Conservation (phyloP, 2,797 vertebrate genomes). For the Coreius guichenoti region DNA sequence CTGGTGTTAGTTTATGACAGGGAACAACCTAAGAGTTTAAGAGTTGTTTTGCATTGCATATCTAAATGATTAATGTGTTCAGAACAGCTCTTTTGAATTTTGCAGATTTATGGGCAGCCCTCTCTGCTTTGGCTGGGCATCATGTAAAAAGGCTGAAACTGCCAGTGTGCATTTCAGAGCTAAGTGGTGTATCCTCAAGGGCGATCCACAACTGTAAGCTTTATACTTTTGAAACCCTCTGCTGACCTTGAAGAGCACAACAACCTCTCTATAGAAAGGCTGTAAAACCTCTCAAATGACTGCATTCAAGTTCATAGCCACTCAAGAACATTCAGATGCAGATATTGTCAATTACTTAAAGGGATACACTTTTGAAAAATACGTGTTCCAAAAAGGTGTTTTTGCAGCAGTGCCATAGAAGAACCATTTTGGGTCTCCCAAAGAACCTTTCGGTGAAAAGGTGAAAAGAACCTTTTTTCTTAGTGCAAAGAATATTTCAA, state of each 20-base stretch:
- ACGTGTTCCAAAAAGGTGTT: neutral
- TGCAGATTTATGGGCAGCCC: conserved; percentile 1
- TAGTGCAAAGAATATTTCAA: no score
- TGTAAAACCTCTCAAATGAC: neutral
- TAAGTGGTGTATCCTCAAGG: neutral
- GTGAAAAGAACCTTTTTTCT: no score
- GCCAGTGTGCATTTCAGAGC: conserved; percentile 6
- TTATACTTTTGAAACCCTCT: conserved; percentile 10
- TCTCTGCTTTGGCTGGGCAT: conserved; percentile 1
- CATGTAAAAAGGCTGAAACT: neutral
- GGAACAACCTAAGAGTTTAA: conserved; percentile 4
- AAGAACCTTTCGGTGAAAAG: no score
- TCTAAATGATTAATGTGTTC: conserved; percentile 34
- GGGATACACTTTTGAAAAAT: neutral
- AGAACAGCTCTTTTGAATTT: conserved; percentile 21
- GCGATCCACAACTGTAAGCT: neutral
- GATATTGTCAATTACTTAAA: neutral
- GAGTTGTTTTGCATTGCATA: conserved; percentile 34
- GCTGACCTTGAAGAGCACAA: conserved; percentile 6
- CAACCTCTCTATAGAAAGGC: neutral
- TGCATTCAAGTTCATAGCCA: neutral
- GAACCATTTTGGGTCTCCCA: no score
- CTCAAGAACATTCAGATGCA: neutral
- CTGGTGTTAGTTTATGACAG: conserved; percentile 4
- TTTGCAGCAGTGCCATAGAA: neutral